Conservation (phyloP, 1,140 invertebrate genomes). For the Tyrophagus putrescentiae region DNA sequence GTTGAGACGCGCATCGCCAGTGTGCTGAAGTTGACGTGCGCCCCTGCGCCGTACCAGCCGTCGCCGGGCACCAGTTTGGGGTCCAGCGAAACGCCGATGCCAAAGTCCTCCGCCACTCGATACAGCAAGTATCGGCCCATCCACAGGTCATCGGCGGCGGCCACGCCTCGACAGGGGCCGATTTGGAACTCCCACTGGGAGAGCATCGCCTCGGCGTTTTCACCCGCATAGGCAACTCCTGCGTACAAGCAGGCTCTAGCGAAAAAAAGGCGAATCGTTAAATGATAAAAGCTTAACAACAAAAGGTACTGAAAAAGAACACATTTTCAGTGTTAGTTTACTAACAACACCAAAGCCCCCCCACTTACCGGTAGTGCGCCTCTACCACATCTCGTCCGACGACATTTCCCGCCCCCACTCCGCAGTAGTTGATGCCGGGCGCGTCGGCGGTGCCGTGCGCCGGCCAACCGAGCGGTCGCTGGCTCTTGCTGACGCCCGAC, state of each 20-base stretch:
- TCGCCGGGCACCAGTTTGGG: constrained; percentile 71
- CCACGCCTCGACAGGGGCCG: constrained; percentile 44
- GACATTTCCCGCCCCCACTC: constrained; percentile 81
- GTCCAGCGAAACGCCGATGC: constrained; percentile 66
- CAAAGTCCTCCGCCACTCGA: constrained; percentile 76
- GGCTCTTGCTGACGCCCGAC: constrained; percentile 52
- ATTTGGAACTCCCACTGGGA: constrained; percentile 47
- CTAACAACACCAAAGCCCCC: too few species aligned
- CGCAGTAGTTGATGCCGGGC: constrained; percentile 84
- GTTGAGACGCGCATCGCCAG: constrained; percentile 63
- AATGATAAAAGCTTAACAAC: too few species aligned
- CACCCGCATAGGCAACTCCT: constrained; percentile 70
- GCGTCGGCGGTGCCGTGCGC: constrained; percentile 77
- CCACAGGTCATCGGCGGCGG: constrained; percentile 61
- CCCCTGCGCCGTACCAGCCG: constrained; percentile 85
- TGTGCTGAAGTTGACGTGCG: constrained; percentile 75
- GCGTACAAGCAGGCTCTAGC: constrained; percentile 69
- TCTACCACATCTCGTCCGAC: constrained; percentile 85
- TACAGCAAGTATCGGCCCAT: constrained; percentile 68
- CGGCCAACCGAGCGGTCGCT: constrained; percentile 81
- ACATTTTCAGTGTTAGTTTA: too few species aligned
- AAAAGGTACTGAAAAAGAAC: too few species aligned
- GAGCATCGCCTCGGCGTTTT: constrained; percentile 86
- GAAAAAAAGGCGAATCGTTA: too few species aligned
- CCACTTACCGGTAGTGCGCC: constrained; percentile 59